Evolutionary conservation across 2,888 invertebrate species (phyloP), one percentile per base, ranked within the genome.

Genomic region (Pristionchus exspectatus): DNA sequence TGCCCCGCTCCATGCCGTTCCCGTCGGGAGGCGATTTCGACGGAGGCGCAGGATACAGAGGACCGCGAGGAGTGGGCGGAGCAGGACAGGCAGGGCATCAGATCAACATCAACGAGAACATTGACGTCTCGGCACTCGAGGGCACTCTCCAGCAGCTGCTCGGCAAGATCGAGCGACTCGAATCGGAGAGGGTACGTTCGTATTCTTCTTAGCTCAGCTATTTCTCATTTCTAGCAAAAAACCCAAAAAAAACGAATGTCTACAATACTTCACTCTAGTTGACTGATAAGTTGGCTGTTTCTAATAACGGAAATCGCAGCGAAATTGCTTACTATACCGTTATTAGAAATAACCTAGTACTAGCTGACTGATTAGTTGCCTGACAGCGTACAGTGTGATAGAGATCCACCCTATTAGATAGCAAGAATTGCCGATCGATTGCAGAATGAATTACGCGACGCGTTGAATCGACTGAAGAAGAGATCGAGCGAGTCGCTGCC

Each of bases 391-490:
- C 38, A 63, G 18, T 59, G 10, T 18, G 56, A 66, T 7, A 50
- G 4, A 3, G 44, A 12, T 50, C 44, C 44, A 9, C 44, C 9
- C 59, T 54, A 27, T n/a, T 69, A n/a, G 21, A 50, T 27, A 2
- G 0, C n/a, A 50, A 44, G 50, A 4, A 50, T 44, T 81, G n/a
- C 81, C 21, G 0, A 86, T 86, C 38, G 30, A 27, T 88, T 91
- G 91, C 84, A 93, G 93, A 94, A 94, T 91, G 93, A 94, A 90
- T 93, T 94, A 90, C 93, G 94, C 88, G 95, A 95, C 86, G 94
- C 93, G 90, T 90, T 95, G 88, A 93, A 94, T 90, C 94, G 94
- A 90, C 92, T 95, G 91, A 92, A 93, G 91, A 93, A 94, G 90
- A 95, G 93, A 92, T 93, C 94, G 81, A 94, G 93, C 90, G 94